Evolutionary conservation across 23 tunicate species (phyloP).

Genomic region (Halocynthia roretzi): DNA sequence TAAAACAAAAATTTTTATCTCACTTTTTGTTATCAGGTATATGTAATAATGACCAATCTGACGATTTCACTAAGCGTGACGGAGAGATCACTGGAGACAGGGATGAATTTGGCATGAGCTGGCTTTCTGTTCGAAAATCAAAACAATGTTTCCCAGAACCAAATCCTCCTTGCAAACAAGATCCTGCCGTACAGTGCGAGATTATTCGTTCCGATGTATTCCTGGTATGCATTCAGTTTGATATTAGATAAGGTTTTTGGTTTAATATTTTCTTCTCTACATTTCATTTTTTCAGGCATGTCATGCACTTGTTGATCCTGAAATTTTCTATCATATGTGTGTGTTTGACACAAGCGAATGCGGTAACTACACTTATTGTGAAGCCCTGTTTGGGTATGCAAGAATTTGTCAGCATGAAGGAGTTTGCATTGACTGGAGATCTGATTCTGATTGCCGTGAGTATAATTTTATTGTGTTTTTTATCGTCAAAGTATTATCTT

Average conservation of each 20-base stretch:
- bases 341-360: conserved; percentile 64
- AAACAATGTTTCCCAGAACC: conserved; percentile 39
- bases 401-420: conserved; percentile 64
- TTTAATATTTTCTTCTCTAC: not conserved
- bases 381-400: conserved; percentile 85
- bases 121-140: conserved; percentile 61
- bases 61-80: conserved; percentile 55
- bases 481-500: not conserved
- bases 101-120: conserved; percentile 66
- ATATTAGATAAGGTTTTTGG: not conserved
- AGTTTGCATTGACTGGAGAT: conserved; percentile 90
- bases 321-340: conserved; percentile 56
- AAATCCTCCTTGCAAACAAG: conserved; percentile 23
- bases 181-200: conserved; percentile 66
- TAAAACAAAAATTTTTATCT: no score
- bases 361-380: conserved; percentile 78
- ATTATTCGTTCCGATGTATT: conserved; percentile 66
- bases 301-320: conserved; percentile 79
- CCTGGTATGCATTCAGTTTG: conserved; percentile 25
- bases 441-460: conserved; percentile 78
- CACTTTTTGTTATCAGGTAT: conserved; percentile 42
- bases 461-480: not conserved
- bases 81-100: conserved; percentile 58
- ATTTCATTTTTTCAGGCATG: conserved; percentile 35
- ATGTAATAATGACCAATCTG: conserved; percentile 87